Base-by-base conservation (phyloP, 1,140 invertebrate genomes). In the Trichomalopsis sarcophagae region DNA sequence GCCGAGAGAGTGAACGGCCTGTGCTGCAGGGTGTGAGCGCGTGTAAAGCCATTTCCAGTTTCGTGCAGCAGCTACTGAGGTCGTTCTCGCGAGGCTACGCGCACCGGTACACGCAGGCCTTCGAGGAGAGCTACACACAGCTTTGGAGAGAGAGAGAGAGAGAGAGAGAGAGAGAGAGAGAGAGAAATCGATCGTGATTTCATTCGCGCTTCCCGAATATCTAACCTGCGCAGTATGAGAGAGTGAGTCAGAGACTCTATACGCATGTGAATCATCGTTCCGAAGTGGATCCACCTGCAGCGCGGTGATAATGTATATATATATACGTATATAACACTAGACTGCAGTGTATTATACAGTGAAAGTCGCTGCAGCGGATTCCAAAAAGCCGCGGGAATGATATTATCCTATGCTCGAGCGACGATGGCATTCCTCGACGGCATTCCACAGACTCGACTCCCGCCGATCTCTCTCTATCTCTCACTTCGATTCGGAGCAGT, bases 381-480 rank as follows among this genome's bases (percentile, higher is more conserved):
- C 40, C 40, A 44, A 44, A 44, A 44, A 44, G 40, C 40, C 40
- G 7, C 40, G 10, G 40, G 0, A 44, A 44, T 44, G 40, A 44
- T 36, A 36, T 44, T 36, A 36, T 44, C 9, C 40, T 44, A 44
- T 40, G 7, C 10, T 9, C 10, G 0, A 44, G 10, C 1, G 10
- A 0, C 55, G 21, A 17, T n/a, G 21, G 66, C 47, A 79, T 84
- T 73, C 71, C 66, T 13, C 44, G 21, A 40, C 75, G 4, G n/a
- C 82, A 84, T 78, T 84, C 76, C 23, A 62, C 62, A 11, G 3
- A 27, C 44, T 71, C 2, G 17, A 44, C 69, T 23, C 44, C 77
- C 40, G 36, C 27, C 4, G 40, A 21, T 55, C 62, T 40, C 75
- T 40, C 21, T 84, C 76, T 75, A 66, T 84, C 33, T 36, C 33